Evolutionary conservation across 37 sponge, comb jelly and placozoan species (phyloP).

Genomic region (Mnemiopsis leidyi): DNA sequence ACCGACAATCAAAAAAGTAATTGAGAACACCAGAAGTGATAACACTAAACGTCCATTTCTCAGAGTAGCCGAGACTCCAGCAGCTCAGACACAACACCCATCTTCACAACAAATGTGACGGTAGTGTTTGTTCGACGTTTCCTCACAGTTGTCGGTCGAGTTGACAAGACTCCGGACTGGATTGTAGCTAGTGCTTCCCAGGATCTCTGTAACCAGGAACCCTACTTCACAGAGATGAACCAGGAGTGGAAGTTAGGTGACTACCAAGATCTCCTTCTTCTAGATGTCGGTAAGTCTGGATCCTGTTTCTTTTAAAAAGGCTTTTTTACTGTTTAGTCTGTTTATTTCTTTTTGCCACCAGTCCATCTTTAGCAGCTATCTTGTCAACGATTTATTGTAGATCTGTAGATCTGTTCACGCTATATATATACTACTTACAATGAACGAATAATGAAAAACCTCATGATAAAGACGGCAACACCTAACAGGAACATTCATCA

Average conservation of each 20-base stretch:
- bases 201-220: slow-evolving; percentile 30
- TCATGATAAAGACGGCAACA: too few species aligned
- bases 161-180: slow-evolving; percentile 9
- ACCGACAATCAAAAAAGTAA: too few species aligned
- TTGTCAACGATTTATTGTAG: too few species aligned
- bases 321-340: too few species aligned
- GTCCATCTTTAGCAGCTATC: too few species aligned
- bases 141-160: neutral
- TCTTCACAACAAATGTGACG: neutral
- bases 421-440: too few species aligned
- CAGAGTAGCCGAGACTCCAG: neutral
- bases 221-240: neutral
- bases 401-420: too few species aligned
- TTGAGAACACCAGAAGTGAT: too few species aligned
- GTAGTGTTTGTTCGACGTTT: neutral
- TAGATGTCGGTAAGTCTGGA: neutral
- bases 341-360: too few species aligned
- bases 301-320: too few species aligned
- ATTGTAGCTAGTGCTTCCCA: slow-evolving; percentile 13
- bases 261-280: neutral
- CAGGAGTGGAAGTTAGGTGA: slow-evolving; percentile 17
- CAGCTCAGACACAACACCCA: neutral
- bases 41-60: too few species aligned
- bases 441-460: too few species aligned
- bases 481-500: neutral